These are phyloP conservation scores for Vidua macroura DNA, from an alignment of 2,113 vertebrate species.

Conservation along the genomic window DNA sequence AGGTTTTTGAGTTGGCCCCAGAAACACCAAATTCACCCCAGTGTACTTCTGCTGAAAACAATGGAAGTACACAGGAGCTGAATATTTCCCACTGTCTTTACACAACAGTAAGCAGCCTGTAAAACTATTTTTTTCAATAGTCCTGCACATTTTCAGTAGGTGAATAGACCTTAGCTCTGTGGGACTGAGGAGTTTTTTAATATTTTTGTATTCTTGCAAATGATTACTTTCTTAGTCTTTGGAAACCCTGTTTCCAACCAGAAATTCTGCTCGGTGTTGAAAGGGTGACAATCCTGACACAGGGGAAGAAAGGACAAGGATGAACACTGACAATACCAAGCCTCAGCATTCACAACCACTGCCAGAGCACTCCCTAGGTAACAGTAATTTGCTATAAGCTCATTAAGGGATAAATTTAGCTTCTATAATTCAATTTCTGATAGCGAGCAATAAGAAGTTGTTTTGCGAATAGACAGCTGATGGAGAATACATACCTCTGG, in stretches of 20 bases:
- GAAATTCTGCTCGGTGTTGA: background rate
- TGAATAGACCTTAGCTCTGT: background rate
- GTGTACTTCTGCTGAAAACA: background rate
- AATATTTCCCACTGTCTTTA: constrained; percentile 11
- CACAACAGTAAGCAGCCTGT: background rate
- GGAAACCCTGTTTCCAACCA: background rate
- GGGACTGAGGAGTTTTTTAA: background rate
- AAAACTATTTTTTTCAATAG: background rate
- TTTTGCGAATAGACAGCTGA: background rate
- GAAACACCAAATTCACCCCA: background rate
- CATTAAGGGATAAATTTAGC: background rate
- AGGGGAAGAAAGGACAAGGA: background rate
- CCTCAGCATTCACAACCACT: background rate
- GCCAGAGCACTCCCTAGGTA: background rate
- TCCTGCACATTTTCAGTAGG: background rate
- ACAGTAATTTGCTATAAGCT: background rate
- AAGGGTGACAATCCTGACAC: background rate
- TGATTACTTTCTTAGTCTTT: background rate
- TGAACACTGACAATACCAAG: background rate
- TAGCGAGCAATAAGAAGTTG: background rate
- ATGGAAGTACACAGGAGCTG: background rate
- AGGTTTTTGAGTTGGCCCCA: background rate
- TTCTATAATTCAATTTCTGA: background rate
- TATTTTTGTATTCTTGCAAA: background rate
- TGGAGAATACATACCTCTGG: background rate